phyloP scores from a whole-genome alignment of 37 sponge, comb jelly and placozoan genomes.

The Agelas oroides region DNA sequence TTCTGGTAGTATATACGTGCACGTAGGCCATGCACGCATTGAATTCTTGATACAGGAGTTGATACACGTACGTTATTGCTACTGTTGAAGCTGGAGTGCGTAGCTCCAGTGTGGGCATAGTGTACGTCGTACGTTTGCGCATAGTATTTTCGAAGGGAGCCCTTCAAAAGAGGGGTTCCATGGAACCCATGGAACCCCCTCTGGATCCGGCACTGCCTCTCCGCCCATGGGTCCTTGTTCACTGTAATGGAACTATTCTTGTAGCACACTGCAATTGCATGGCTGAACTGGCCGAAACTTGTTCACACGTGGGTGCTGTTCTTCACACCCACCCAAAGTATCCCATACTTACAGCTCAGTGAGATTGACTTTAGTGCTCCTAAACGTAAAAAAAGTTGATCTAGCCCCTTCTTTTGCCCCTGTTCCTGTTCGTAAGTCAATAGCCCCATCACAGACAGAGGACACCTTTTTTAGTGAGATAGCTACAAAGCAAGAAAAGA shows the following conservation, averaged over 20 bases:
- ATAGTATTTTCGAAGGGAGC: too few species aligned
- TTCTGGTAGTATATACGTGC: too few species aligned
- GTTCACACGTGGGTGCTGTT: constrained; percentile 50
- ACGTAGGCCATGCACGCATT: too few species aligned
- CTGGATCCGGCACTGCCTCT: too few species aligned
- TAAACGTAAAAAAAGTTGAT: not conserved
- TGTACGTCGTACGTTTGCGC: too few species aligned
- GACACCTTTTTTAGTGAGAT: not conserved
- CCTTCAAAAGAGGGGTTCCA: too few species aligned
- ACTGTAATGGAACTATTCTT: constrained; percentile 24
- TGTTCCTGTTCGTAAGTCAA: not conserved
- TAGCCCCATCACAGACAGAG: not conserved
- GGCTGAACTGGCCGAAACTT: constrained; percentile 48
- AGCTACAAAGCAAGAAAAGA: not conserved
- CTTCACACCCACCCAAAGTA: constrained; percentile 33
- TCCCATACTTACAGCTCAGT: constrained; percentile 16
- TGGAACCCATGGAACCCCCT: too few species aligned
- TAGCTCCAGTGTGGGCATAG: too few species aligned
- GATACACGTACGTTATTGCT: too few species aligned
- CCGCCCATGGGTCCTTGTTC: constrained; percentile 42
- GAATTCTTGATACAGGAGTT: too few species aligned
- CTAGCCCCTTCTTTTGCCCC: not conserved
- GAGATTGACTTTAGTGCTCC: constrained; percentile 29
- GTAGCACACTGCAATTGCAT: constrained; percentile 51
- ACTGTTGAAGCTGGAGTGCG: too few species aligned